These are phyloP conservation scores for Tetramorium bicarinatum DNA, from an alignment of 2,888 invertebrate genomes.

Conservation along the genomic window DNA sequence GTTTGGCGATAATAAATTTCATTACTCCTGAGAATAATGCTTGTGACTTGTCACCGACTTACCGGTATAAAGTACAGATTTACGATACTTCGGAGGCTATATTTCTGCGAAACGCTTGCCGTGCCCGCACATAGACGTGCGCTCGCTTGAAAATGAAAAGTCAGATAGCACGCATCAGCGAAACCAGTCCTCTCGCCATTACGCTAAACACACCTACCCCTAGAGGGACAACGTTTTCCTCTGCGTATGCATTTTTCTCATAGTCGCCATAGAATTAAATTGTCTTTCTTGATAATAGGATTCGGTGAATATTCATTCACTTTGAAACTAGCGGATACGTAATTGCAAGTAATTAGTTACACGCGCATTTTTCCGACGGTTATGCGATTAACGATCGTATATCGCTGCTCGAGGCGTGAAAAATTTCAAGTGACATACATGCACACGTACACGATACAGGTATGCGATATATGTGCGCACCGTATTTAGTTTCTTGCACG, in stretches of 20 bases:
- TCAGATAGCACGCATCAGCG: conserved; percentile 8
- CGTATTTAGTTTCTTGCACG: background rate
- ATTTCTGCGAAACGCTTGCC: conserved; percentile 25
- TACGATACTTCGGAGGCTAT: conserved; percentile 30
- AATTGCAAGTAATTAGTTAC: conserved; percentile 15
- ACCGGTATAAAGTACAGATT: conserved; percentile 37
- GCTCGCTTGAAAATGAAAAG: conserved; percentile 5
- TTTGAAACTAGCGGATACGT: background rate
- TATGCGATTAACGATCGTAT: conserved; percentile 5
- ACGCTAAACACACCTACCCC: background rate
- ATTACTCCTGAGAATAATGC: conserved; percentile 56
- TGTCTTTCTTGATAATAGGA: background rate
- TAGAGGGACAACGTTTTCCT: background rate
- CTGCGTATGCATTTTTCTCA: background rate
- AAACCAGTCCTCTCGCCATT: conserved; percentile 29
- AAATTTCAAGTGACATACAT: background rate
- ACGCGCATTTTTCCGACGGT: background rate
- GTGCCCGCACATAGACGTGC: background rate
- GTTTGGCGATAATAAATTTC: conserved; percentile 57
- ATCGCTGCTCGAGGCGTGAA: background rate
- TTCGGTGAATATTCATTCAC: background rate
- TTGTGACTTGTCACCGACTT: conserved; percentile 54
- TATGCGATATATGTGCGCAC: background rate
- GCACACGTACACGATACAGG: too few species aligned
- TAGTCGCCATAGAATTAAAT: background rate